Conservation (phyloP, 1,140 invertebrate genomes). For the Hylyphantes graminicola region DNA sequence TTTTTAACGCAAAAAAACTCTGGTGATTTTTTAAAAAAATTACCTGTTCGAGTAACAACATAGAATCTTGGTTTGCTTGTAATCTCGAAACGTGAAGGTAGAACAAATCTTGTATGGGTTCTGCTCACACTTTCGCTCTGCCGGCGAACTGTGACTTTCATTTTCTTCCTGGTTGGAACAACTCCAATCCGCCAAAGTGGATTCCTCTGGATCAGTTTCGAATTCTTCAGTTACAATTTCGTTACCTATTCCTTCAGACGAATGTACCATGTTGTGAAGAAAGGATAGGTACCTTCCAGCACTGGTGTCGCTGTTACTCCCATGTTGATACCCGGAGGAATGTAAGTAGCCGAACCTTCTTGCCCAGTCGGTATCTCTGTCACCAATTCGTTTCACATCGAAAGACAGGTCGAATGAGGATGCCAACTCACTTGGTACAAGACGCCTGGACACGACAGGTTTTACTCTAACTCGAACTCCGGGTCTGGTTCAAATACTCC, state of each 20-base stretch:
- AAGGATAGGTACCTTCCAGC: slow-evolving; percentile 17
- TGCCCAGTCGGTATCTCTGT: background rate
- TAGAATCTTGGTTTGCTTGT: slow-evolving; percentile 61
- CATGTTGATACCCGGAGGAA: slow-evolving; percentile 28
- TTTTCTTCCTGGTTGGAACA: slow-evolving; percentile 28
- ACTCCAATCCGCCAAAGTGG: slow-evolving; percentile 4
- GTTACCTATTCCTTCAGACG: background rate
- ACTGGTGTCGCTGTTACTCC: slow-evolving; percentile 16
- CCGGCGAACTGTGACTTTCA: slow-evolving; percentile 55
- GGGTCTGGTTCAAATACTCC: slow-evolving; percentile 48
- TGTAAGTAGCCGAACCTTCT: slow-evolving; percentile 14
- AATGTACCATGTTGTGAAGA: background rate
- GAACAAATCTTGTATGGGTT: slow-evolving; percentile 60
- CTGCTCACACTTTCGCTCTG: slow-evolving; percentile 52
- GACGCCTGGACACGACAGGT: slow-evolving; percentile 41
- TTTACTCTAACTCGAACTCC: slow-evolving; percentile 54
- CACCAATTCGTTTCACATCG: slow-evolving; percentile 26
- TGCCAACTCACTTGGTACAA: slow-evolving; percentile 40
- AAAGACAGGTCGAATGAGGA: slow-evolving; percentile 51
- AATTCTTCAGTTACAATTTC: slow-evolving; percentile 17
- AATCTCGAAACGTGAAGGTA: slow-evolving; percentile 51
- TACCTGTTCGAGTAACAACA: slow-evolving; percentile 62
- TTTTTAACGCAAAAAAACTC: background rate
- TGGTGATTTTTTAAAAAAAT: background rate
- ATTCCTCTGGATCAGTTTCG: slow-evolving; percentile 8